phyloP scores from a whole-genome alignment of 1,140 invertebrate species.

The Pemphigus obesinymphae region DNA sequence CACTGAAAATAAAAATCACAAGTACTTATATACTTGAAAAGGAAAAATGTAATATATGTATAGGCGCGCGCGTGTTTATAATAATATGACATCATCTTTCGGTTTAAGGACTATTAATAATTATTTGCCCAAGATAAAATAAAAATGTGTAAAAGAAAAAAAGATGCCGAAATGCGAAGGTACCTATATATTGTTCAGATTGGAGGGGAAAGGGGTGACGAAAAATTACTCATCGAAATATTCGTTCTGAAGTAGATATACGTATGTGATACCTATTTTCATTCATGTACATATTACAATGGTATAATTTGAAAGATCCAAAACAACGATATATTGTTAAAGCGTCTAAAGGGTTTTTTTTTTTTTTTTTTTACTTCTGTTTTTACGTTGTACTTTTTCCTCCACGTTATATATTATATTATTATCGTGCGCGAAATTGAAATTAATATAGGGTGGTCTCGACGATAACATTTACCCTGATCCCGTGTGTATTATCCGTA shows the following conservation, averaged over 20 bases:
- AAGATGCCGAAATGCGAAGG: neutral
- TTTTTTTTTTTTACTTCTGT: neutral
- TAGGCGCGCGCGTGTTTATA: neutral
- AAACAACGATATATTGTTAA: neutral
- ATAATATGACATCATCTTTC: constrained; percentile 6
- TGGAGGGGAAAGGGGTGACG: neutral
- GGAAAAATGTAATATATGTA: neutral
- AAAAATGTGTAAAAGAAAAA: too few relatives aligned
- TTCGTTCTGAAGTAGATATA: too few relatives aligned
- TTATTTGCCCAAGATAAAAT: constrained; percentile 12
- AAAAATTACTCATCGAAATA: constrained; percentile 4
- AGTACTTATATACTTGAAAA: neutral
- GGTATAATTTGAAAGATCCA: neutral
- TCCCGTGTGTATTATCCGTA: neutral
- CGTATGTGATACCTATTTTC: too few relatives aligned
- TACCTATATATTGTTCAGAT: neutral
- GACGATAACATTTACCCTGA: neutral
- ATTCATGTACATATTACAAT: neutral
- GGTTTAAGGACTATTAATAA: constrained; percentile 3
- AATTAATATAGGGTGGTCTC: constrained; percentile 8
- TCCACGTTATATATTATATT: too few relatives aligned
- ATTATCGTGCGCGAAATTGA: neutral
- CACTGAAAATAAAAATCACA: neutral
- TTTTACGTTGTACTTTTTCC: neutral
- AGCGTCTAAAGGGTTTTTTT: neutral